Conservation (phyloP, 2,888 invertebrate genomes). For the Tyria jacobaeae region DNA sequence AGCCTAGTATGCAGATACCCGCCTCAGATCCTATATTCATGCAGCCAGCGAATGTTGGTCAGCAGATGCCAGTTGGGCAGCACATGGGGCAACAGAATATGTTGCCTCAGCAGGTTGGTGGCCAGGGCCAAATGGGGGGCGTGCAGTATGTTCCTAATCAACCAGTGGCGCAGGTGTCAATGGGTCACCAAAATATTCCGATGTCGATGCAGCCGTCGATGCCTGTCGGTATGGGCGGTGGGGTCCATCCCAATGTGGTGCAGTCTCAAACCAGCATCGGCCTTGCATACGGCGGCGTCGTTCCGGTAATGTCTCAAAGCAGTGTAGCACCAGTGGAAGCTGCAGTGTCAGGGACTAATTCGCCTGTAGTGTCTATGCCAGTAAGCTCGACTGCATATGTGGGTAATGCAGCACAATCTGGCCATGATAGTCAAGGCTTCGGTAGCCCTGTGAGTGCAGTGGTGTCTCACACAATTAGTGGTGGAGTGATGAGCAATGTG, state of each 20-base stretch:
- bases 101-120: conserved; percentile 79
- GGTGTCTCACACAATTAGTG: conserved; percentile 81
- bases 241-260: conserved; percentile 80
- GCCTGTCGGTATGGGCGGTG: conserved; percentile 80
- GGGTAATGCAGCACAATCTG: conserved; percentile 68
- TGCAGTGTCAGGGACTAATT: conserved; percentile 83
- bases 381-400: conserved; percentile 77
- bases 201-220: conserved; percentile 84
- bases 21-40: conserved; percentile 84
- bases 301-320: conserved; percentile 84
- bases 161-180: conserved; percentile 73
- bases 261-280: conserved; percentile 84
- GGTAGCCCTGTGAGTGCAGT: conserved; percentile 84
- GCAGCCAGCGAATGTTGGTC: conserved; percentile 78
- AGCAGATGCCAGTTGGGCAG: conserved; percentile 77
- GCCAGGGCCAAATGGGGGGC: conserved; percentile 77
- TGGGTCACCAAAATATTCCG: conserved; percentile 84
- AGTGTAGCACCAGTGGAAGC: conserved; percentile 79
- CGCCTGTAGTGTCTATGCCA: conserved; percentile 83
- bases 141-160: conserved; percentile 80
- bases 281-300: conserved; percentile 76
- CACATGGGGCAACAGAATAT: conserved; percentile 82
- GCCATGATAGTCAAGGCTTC: conserved; percentile 82
- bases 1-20: conserved; percentile 85
- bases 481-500: conserved; percentile 79